phyloP scores from a whole-genome alignment of 2,113 vertebrate species.

The Sturnus vulgaris region DNA sequence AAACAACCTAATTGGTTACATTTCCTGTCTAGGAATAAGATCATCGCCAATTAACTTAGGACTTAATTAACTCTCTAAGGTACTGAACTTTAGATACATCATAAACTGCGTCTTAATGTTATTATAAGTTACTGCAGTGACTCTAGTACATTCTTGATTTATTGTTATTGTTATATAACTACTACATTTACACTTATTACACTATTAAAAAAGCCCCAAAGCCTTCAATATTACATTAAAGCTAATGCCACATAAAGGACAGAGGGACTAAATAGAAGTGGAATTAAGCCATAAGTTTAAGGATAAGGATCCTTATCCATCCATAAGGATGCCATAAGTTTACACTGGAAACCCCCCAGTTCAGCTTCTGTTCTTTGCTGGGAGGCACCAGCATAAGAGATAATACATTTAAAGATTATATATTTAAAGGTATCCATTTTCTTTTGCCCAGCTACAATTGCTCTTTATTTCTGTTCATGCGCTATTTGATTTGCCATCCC shows the following conservation, averaged over 20 bases:
- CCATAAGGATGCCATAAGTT: neutral
- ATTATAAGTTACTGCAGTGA: slow-evolving; percentile 54
- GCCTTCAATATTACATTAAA: slow-evolving; percentile 55
- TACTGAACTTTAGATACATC: slow-evolving; percentile 67
- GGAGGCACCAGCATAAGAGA: neutral
- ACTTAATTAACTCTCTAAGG: slow-evolving; percentile 75
- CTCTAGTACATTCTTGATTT: slow-evolving; percentile 37
- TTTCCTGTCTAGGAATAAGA: slow-evolving; percentile 70
- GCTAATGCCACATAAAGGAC: slow-evolving; percentile 27
- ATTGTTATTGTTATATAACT: slow-evolving; percentile 48
- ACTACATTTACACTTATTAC: slow-evolving; percentile 53
- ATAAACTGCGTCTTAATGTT: slow-evolving; percentile 40
- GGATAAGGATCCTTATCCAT: no score
- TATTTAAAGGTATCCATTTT: neutral
- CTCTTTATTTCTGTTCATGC: slow-evolving; percentile 2
- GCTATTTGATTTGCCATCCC: neutral
- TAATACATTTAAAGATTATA: neutral
- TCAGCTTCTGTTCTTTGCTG: neutral
- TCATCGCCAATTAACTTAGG: slow-evolving; percentile 72
- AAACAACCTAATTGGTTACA: slow-evolving; percentile 67
- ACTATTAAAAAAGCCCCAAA: slow-evolving; percentile 4
- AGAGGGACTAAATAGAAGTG: slow-evolving; percentile 45
- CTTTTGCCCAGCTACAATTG: neutral
- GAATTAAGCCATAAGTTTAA: neutral
- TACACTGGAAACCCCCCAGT: slow-evolving; percentile 12